phyloP scores from a whole-genome alignment of 2,888 invertebrate species.

The Empis stercorea region DNA sequence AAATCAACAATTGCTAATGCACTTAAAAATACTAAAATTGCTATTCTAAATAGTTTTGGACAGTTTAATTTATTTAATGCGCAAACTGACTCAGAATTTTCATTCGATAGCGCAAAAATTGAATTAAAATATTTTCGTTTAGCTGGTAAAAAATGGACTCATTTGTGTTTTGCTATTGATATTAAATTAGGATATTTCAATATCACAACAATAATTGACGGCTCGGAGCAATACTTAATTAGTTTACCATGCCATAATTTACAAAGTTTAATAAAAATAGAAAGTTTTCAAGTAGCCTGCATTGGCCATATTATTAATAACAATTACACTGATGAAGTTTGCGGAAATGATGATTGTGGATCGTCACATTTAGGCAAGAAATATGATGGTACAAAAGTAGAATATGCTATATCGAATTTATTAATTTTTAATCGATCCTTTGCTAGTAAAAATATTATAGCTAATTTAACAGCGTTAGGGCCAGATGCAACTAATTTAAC shows the following conservation, averaged over 20 bases:
- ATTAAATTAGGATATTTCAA: constrained; percentile 22
- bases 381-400: constrained; percentile 21
- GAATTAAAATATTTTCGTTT: constrained; percentile 27
- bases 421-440: constrained; percentile 29
- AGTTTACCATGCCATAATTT: constrained; percentile 26
- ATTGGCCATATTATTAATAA: constrained; percentile 21
- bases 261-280: constrained; percentile 20
- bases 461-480: constrained; percentile 32
- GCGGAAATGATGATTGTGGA: constrained; percentile 13
- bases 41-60: constrained; percentile 29
- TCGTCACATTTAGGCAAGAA: constrained; percentile 21
- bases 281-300: constrained; percentile 28
- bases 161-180: constrained; percentile 27
- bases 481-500: constrained; percentile 33
- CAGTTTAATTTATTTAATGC: constrained; percentile 30
- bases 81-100: constrained; percentile 16
- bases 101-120: constrained; percentile 23
- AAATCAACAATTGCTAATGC: constrained; percentile 25
- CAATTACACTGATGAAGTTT: constrained; percentile 1
- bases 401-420: constrained; percentile 29
- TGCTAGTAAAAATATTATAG: constrained; percentile 19
- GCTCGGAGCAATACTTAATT: constrained; percentile 25
- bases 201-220: constrained; percentile 25
- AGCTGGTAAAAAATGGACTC: constrained; percentile 29
- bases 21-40: constrained; percentile 29